Evolutionary conservation across 1,140 invertebrate species (phyloP).

Genomic region (Andrena cerasifolii): DNA sequence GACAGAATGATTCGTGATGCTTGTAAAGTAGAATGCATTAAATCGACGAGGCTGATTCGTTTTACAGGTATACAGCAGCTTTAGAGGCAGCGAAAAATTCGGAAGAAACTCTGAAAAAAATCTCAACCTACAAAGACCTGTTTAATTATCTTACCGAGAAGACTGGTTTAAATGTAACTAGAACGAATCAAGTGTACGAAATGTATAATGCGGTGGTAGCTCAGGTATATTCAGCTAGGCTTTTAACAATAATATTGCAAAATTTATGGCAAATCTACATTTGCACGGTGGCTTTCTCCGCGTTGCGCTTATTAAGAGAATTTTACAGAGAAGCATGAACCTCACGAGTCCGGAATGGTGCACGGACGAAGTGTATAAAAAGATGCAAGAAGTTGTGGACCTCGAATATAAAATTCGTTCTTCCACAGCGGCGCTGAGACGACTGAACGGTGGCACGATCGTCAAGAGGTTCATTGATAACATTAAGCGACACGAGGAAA

Average conservation of each 20-base stretch:
- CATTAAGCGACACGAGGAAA: slow-evolving; percentile 18
- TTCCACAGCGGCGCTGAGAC: slow-evolving; percentile 83
- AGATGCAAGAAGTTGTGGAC: slow-evolving; percentile 77
- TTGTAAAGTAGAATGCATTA: no score
- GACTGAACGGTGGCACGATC: slow-evolving; percentile 83
- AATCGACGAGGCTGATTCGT: background rate
- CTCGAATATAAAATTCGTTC: slow-evolving; percentile 83
- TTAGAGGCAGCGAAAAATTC: slow-evolving; percentile 64
- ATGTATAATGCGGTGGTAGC: slow-evolving; percentile 80
- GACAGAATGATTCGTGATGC: no score
- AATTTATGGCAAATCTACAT: no score
- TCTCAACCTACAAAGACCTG: slow-evolving; percentile 78
- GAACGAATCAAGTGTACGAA: slow-evolving; percentile 77
- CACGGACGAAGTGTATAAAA: slow-evolving; percentile 82
- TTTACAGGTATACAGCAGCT: slow-evolving; percentile 51
- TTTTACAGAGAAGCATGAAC: slow-evolving; percentile 80
- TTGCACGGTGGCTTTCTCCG: no score
- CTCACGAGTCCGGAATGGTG: slow-evolving; percentile 85
- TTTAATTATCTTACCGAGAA: slow-evolving; percentile 81
- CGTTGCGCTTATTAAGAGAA: background rate
- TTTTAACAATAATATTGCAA: no score
- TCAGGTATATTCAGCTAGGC: slow-evolving; percentile 78
- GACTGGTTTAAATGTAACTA: slow-evolving; percentile 79
- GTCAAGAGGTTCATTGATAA: slow-evolving; percentile 61
- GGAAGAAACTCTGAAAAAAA: slow-evolving; percentile 77